phyloP scores from a whole-genome alignment of 2,888 invertebrate genomes.

The Alsophila aescularia region DNA sequence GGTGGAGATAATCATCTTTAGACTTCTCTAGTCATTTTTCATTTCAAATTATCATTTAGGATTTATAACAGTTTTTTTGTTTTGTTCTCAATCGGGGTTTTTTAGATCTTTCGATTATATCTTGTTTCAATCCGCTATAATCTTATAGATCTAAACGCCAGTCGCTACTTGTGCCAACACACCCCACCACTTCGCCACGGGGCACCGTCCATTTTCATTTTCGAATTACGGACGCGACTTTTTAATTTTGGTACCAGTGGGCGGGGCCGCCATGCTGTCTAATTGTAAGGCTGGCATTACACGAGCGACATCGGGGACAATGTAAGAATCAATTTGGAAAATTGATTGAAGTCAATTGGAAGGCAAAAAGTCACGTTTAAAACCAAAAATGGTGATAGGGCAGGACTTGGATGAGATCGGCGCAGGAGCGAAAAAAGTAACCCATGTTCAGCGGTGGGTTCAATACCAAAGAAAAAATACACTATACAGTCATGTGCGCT shows the following conservation, averaged over 20 bases:
- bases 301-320: conserved; percentile 14
- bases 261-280: conserved; percentile 35
- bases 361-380: background rate
- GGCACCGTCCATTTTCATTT: conserved; percentile 48
- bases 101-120: no score
- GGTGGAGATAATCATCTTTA: no score
- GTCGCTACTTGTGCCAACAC: background rate
- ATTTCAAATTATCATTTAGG: no score
- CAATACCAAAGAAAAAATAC: no score
- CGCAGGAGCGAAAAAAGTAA: no score
- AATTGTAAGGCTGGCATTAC: conserved; percentile 22
- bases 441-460: no score
- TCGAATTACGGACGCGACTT: conserved; percentile 54
- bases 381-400: no score
- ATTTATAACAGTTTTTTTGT: no score
- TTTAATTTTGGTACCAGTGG: conserved; percentile 62
- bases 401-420: no score
- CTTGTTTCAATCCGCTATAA: background rate
- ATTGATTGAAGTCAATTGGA: conserved; percentile 4
- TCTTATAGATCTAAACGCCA: background rate
- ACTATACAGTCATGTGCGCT: no score
- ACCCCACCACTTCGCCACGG: conserved; percentile 24
- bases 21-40: no score
- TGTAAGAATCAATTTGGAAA: conserved; percentile 9
- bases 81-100: no score